These are phyloP conservation scores for Urocitellus parryii DNA, from an alignment of 2,113 vertebrate species.

Conservation along the genomic window DNA sequence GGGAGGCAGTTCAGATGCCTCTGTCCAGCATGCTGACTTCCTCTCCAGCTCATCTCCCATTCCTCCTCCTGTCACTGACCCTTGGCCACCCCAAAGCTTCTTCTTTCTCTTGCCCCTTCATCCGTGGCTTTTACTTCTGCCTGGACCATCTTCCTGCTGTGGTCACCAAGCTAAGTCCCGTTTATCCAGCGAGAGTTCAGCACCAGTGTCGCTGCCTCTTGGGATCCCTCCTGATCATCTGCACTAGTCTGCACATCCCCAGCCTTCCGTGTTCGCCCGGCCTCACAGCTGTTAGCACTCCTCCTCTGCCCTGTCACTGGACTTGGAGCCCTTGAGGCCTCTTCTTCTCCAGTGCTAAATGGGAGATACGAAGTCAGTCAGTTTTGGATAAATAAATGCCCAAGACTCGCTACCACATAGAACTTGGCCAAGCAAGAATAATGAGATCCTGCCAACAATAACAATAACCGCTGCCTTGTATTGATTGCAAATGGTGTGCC, in stretches of 20 bases:
- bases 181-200: background rate
- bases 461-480: background rate
- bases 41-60: background rate
- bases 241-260: no score
- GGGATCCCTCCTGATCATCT: background rate
- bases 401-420: background rate
- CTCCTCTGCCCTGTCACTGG: background rate
- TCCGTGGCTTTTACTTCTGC: background rate
- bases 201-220: background rate
- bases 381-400: slow-evolving; percentile 23
- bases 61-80: no score
- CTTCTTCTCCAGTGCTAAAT: background rate
- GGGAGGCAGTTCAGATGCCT: background rate
- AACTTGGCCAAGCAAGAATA: background rate
- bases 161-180: background rate
- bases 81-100: background rate
- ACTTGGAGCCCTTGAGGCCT: background rate
- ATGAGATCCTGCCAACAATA: background rate
- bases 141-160: background rate
- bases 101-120: background rate
- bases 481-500: background rate
- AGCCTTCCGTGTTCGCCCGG: background rate
- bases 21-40: background rate
- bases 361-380: background rate
- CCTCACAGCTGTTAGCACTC: background rate